A percentile compares a stretch with the other conserved stretches of the same genome.
These are phyloP conservation scores for Atractosteus spatula DNA, from an alignment of 2,113 vertebrate genomes.

Conservation along the genomic window DNA sequence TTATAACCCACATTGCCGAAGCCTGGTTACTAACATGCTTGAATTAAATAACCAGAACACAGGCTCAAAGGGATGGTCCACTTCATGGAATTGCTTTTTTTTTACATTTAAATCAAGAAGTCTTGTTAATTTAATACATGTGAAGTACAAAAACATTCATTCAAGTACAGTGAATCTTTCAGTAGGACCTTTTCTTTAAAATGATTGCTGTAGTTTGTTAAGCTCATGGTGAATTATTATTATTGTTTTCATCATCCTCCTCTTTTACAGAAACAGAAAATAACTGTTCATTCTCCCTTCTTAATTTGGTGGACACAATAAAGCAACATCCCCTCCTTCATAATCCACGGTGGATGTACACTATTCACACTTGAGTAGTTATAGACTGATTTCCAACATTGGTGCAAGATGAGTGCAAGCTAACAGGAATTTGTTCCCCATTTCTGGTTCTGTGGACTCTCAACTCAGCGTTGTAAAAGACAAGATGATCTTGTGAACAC, in stretches of 20 bases:
- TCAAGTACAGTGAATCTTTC: too few species aligned
- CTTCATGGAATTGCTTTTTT: too few species aligned
- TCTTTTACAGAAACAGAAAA: neutral
- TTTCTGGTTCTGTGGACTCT: constrained; percentile 78
- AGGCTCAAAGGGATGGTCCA: too few species aligned
- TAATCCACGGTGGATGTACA: constrained; percentile 82
- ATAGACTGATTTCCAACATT: constrained; percentile 99
- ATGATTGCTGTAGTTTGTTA: too few species aligned
- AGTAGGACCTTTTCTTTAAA: too few species aligned
- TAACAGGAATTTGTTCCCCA: constrained; percentile 85
- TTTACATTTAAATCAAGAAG: too few species aligned
- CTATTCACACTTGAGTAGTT: constrained; percentile 94
- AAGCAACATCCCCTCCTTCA: constrained; percentile 69
- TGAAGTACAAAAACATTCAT: too few species aligned
- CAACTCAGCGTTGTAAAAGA: constrained; percentile 77
- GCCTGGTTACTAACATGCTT: too few species aligned
- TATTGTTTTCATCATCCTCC: constrained; percentile 10
- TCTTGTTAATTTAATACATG: too few species aligned
- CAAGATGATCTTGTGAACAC: constrained; percentile 79
- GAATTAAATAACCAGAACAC: too few species aligned
- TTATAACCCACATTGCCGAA: too few species aligned
- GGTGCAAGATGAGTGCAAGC: constrained; percentile 94
- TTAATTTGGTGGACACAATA: constrained; percentile 13
- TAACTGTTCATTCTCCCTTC: neutral
- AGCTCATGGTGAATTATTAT: too few species aligned